Conservation (phyloP, 2,888 invertebrate genomes). For the Drosophila parthenogenetica region DNA sequence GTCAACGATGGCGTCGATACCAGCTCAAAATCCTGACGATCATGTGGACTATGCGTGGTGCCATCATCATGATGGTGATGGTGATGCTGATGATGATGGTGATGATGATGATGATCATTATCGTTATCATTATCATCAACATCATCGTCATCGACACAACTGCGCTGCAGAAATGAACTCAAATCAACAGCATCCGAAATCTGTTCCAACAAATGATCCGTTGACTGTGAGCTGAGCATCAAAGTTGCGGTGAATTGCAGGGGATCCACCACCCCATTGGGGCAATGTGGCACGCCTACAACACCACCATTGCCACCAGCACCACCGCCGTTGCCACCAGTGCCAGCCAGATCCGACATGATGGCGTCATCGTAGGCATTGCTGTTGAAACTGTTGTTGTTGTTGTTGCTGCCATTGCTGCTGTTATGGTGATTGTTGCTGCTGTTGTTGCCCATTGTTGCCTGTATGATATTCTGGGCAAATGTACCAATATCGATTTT, state of each 20-base stretch:
- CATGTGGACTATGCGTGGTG: slow-evolving; percentile 34
- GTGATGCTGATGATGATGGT: slow-evolving; percentile 66
- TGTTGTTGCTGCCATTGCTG: background rate
- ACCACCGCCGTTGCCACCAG: slow-evolving; percentile 30
- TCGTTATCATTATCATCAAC: slow-evolving; percentile 42
- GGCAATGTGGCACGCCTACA: background rate
- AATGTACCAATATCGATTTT: slow-evolving; percentile 88
- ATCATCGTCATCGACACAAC: slow-evolving; percentile 86
- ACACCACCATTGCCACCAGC: slow-evolving; percentile 74
- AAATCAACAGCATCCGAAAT: slow-evolving; percentile 93
- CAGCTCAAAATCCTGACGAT: slow-evolving; percentile 88
- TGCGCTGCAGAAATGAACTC: slow-evolving; percentile 90
- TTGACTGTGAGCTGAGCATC: slow-evolving; percentile 90
- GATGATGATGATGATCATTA: slow-evolving; percentile 61
- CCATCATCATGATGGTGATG: slow-evolving; percentile 59
- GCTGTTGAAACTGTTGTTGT: slow-evolving; percentile 83
- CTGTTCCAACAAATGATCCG: slow-evolving; percentile 91
- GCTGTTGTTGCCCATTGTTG: slow-evolving; percentile 67
- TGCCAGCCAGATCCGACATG: slow-evolving; percentile 91
- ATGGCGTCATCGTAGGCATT: slow-evolving; percentile 91
- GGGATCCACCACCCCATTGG: slow-evolving; percentile 88
- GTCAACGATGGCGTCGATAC: slow-evolving; percentile 90
- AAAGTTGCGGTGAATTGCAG: slow-evolving; percentile 93
- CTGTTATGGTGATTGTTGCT: background rate
- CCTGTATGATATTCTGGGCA: slow-evolving; percentile 83